Evolutionary conservation across 2,888 invertebrate species (phyloP).

Genomic region (Tenthredo livida): DNA sequence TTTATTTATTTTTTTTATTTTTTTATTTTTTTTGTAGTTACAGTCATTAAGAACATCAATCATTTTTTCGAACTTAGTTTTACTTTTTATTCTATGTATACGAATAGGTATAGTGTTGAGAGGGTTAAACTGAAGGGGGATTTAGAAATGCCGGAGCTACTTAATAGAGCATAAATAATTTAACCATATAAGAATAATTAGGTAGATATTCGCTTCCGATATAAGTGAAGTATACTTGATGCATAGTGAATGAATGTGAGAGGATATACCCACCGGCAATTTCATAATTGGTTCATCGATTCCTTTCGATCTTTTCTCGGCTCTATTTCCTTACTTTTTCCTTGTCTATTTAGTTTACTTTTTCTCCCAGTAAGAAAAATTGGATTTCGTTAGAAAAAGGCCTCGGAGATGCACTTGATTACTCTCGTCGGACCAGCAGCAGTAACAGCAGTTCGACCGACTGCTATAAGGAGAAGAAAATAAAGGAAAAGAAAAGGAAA

Average conservation of each 20-base stretch:
- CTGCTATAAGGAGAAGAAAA: not conserved
- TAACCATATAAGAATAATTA: not conserved
- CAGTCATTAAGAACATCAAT: conserved; percentile 43
- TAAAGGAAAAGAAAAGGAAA: not conserved
- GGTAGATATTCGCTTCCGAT: not conserved
- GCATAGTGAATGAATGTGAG: not conserved
- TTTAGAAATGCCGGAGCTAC: not conserved
- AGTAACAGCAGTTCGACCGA: not conserved
- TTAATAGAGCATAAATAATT: conserved; percentile 29
- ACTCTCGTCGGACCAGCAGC: not conserved
- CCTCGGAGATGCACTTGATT: conserved; percentile 35
- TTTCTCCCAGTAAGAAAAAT: not conserved
- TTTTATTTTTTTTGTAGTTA: not conserved
- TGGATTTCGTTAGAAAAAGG: conserved; percentile 12
- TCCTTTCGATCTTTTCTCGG: not conserved
- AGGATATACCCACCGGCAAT: not conserved
- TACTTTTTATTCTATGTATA: not conserved
- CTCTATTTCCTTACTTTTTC: not conserved
- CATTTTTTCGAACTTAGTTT: not conserved
- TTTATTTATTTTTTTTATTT: not conserved
- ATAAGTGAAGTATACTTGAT: not conserved
- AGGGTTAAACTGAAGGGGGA: not conserved
- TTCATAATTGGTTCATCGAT: conserved; percentile 24
- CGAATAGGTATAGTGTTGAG: conserved; percentile 1
- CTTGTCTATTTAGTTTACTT: too few relatives aligned